A percentile compares a stretch with the other conserved stretches of the same genome.
Evolutionary conservation across 1,140 invertebrate species (phyloP).

Genomic region (Drosophila insularis): DNA sequence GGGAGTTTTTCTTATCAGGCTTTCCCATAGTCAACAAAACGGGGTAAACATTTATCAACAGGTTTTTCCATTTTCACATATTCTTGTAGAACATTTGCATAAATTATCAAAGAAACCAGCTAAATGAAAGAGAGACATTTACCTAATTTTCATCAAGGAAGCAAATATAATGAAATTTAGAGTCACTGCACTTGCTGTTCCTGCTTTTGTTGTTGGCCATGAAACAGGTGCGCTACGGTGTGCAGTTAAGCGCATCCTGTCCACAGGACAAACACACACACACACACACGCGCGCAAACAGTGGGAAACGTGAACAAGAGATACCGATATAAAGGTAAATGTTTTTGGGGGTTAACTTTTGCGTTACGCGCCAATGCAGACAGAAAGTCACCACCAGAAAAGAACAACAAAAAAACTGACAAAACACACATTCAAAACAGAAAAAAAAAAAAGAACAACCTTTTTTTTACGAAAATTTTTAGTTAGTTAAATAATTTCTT

Average conservation of each 20-base stretch:
- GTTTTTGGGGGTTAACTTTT: constrained; percentile 34
- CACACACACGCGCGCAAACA: neutral
- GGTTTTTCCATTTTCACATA: constrained; percentile 47
- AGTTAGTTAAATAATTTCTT: constrained; percentile 31
- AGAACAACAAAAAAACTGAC: constrained; percentile 29
- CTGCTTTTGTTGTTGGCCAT: neutral
- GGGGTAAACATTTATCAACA: constrained; percentile 29
- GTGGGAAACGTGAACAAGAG: neutral
- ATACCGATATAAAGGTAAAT: neutral
- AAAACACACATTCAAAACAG: constrained; percentile 25
- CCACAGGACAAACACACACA: constrained; percentile 38
- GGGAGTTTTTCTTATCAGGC: constrained; percentile 51
- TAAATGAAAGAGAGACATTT: constrained; percentile 10
- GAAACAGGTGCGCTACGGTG: constrained; percentile 62
- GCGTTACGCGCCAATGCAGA: constrained; percentile 67
- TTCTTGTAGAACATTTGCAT: constrained; percentile 46
- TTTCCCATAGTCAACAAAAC: constrained; percentile 51
- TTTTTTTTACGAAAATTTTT: constrained; percentile 31
- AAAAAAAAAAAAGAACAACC: constrained; percentile 29
- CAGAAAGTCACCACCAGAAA: constrained; percentile 45
- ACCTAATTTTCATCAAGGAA: constrained; percentile 38
- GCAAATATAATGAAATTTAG: constrained; percentile 14
- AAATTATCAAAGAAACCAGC: constrained; percentile 40
- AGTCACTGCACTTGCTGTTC: constrained; percentile 5
- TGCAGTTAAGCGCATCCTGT: constrained; percentile 71